A percentile compares a stretch with the other conserved stretches of the same genome.
phyloP scores from a whole-genome alignment of 2,888 invertebrate genomes.

The Amiota communis region DNA sequence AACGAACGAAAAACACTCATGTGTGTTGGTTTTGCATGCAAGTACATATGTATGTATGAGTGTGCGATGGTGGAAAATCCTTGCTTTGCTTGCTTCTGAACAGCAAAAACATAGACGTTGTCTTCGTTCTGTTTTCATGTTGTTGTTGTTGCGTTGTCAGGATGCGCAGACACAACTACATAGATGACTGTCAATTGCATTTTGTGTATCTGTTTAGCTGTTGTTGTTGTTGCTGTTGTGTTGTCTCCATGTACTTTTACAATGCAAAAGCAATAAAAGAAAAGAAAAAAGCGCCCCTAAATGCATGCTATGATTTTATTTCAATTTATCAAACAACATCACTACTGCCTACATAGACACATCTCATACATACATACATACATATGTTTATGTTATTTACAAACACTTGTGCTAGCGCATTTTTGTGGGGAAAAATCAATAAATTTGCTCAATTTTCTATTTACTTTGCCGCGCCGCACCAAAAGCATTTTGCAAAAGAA shows the following conservation, averaged over 20 bases:
- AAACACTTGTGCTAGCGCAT: conserved; percentile 26
- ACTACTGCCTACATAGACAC: background rate
- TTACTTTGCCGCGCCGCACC: conserved; percentile 43
- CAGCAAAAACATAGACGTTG: background rate
- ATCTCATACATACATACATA: background rate
- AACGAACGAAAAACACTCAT: background rate
- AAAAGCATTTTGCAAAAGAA: conserved; percentile 3
- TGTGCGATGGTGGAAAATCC: conserved; percentile 16
- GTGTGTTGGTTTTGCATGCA: background rate
- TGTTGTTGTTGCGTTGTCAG: conserved; percentile 13
- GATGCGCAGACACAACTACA: background rate
- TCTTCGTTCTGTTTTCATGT: background rate
- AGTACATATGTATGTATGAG: background rate
- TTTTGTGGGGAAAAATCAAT: conserved; percentile 54
- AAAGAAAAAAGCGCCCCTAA: conserved; percentile 26
- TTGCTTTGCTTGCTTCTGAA: background rate
- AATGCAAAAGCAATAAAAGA: conserved; percentile 11
- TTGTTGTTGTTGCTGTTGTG: background rate
- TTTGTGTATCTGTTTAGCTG: background rate
- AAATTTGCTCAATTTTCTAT: conserved; percentile 51
- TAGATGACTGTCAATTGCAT: background rate
- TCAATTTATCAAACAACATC: too few species aligned
- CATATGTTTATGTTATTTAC: too few species aligned
- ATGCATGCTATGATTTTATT: conserved; percentile 9
- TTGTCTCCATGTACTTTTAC: background rate